Conservation (phyloP, 2,888 invertebrate genomes). For the Agrotis exclamationis region DNA sequence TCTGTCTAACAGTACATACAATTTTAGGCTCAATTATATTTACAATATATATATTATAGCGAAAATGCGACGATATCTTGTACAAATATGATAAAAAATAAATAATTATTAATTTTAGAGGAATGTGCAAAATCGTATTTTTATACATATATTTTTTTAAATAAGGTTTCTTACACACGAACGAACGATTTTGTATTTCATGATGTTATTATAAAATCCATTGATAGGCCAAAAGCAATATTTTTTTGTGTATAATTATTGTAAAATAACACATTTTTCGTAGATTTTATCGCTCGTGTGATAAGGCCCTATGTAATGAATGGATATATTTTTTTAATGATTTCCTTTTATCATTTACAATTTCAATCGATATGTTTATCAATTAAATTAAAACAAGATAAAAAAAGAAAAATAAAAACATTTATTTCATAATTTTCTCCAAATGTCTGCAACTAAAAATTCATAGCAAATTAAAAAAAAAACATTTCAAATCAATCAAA, state of each 20-base stretch:
- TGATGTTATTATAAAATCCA: neutral
- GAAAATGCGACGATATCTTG: slow-evolving; percentile 45
- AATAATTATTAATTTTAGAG: slow-evolving; percentile 52
- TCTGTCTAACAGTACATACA: slow-evolving; percentile 40
- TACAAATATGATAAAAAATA: slow-evolving; percentile 48
- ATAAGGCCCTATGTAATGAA: slow-evolving; percentile 10
- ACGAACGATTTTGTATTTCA: slow-evolving; percentile 14
- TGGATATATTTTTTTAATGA: slow-evolving; percentile 18
- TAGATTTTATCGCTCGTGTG: slow-evolving; percentile 12
- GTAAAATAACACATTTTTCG: neutral
- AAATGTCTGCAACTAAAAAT: slow-evolving; percentile 27
- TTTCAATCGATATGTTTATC: slow-evolving; percentile 50
- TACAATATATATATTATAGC: slow-evolving; percentile 44
- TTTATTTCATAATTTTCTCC: slow-evolving; percentile 6
- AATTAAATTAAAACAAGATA: slow-evolving; percentile 32
- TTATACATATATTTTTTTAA: slow-evolving; percentile 34
- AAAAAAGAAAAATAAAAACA: slow-evolving; percentile 18
- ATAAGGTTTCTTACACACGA: slow-evolving; percentile 11
- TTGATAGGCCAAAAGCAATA: neutral
- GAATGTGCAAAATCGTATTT: slow-evolving; percentile 67
- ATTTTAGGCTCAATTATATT: slow-evolving; percentile 48
- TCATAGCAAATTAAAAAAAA: slow-evolving; percentile 2
- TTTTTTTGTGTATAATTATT: neutral
- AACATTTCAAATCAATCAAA: slow-evolving; percentile 39
- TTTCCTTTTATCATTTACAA: slow-evolving; percentile 53